Evolutionary conservation across 2,797 vertebrate genomes (phyloP), one percentile per base, ranked within the genome.

Genomic region (Lophotriccus pileatus): DNA sequence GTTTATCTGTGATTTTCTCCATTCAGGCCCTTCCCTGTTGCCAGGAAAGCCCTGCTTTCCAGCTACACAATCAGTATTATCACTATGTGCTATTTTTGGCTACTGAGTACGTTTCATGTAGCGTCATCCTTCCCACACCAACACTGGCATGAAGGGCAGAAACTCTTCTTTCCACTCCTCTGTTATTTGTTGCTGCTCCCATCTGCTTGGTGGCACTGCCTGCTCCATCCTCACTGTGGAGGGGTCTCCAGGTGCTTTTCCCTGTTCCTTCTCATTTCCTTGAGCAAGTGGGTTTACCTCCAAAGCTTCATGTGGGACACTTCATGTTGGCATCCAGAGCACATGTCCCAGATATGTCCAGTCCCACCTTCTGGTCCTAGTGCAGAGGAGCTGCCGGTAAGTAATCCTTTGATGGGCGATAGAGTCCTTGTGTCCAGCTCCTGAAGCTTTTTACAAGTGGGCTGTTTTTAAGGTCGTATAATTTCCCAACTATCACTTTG

Each of bases 281-380:
- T 70, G 52, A 84, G 25, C 27, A 27, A 79, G 47, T 43, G 41
- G 32, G 14, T 95, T 85, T 89, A 60, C 53, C 66, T 44, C 49
- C 16, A 5, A 58, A 90, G 41, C 64, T 94, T 82, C 17, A 0
- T 43, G 55, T 59, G 41, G 32, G 67, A 87, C 74, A 74, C 59
- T 96, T 70, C 91, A 94, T 95, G 93, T 72, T 90, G 89, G 49
- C 84, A 89, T 89, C 59, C 84, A 77, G 94, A 52, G 88, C 95
- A 92, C 95, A 96, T 96, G 96, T 96, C 95, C 92, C 96, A 95
- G 1, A 59, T 73, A 96, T 96, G 96, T 73, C 70, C 95, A 94
- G 80, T 50, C 83, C 59, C 93, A 36, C 56, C 58, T 78, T 86
- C 93, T 68, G 82, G 82, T 41, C 34, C 37, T 59, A 55, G 74